phyloP scores from a whole-genome alignment of 2,113 vertebrate genomes.

The Callaeas wilsoni region DNA sequence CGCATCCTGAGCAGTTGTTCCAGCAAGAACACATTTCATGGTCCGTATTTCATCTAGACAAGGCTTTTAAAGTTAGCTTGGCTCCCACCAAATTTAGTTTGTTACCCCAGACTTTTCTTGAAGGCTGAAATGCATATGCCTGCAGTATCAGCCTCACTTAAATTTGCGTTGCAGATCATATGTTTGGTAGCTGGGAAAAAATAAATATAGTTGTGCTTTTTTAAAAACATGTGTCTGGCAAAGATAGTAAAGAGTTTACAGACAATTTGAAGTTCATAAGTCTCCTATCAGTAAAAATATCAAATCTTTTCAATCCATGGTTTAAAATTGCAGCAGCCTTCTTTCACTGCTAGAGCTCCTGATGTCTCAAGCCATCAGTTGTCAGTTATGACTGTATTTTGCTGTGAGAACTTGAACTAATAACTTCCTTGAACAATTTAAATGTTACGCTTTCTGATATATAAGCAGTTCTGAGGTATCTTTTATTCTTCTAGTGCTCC shows the following conservation, averaged over 20 bases:
- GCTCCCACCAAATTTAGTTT: not conserved
- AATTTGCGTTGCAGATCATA: not conserved
- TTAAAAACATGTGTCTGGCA: not conserved
- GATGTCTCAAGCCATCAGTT: not conserved
- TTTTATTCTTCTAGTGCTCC: not conserved
- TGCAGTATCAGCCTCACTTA: not conserved
- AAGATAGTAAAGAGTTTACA: not conserved
- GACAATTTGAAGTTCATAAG: not conserved
- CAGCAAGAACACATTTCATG: not conserved
- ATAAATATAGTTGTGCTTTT: not conserved
- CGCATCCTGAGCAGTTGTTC: not conserved
- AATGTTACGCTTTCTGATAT: not conserved
- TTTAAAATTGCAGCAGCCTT: not conserved
- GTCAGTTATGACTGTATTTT: not conserved
- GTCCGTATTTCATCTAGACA: not conserved
- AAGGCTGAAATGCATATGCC: not conserved
- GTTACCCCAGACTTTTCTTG: not conserved
- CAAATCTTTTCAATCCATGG: not conserved
- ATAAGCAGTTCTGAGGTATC: not conserved
- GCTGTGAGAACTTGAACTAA: not conserved
- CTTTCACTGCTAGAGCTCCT: not conserved
- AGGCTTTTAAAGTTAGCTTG: slow-evolving; percentile 5
- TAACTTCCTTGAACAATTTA: not conserved
- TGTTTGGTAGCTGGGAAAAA: not conserved
- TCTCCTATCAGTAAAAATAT: not conserved